phyloP scores from a whole-genome alignment of 2,888 invertebrate genomes.

The Nomada goodeniana region DNA sequence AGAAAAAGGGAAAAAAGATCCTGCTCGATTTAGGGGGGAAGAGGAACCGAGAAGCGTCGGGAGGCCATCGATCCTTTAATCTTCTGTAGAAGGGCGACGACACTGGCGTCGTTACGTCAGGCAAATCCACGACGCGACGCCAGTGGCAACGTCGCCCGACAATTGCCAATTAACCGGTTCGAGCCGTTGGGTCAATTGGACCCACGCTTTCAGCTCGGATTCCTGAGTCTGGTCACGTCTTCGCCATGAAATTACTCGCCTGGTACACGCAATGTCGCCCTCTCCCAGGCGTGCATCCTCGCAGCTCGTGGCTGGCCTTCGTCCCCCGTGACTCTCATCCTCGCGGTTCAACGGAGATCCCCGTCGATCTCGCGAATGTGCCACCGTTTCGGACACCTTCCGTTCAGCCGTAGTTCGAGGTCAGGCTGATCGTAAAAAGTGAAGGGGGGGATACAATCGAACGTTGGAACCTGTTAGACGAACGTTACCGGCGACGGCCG shows the following conservation, averaged over 20 bases:
- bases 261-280: slow-evolving; percentile 72
- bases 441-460: too few relatives aligned
- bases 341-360: too few relatives aligned
- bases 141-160: slow-evolving; percentile 79
- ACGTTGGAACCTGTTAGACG: too few relatives aligned
- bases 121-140: slow-evolving; percentile 47
- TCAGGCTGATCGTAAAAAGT: too few relatives aligned
- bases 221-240: slow-evolving; percentile 81
- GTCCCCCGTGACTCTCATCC: slow-evolving; percentile 31
- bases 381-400: too few relatives aligned
- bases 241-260: slow-evolving; percentile 78
- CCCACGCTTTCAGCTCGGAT: slow-evolving; percentile 78
- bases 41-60: too few relatives aligned
- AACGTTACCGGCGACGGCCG: too few relatives aligned
- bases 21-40: neutral
- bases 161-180: slow-evolving; percentile 83
- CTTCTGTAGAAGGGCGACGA: neutral
- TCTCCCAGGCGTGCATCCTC: slow-evolving; percentile 48
- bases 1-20: too few relatives aligned
- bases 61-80: slow-evolving; percentile 12
- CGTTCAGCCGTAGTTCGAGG: too few relatives aligned
- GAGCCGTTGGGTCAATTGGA: slow-evolving; percentile 82
- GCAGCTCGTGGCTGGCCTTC: slow-evolving; percentile 44
- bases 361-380: too few relatives aligned
- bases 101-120: slow-evolving; percentile 27